phyloP scores from a whole-genome alignment of 2,888 invertebrate species.

The Drosophila aldrichi region DNA sequence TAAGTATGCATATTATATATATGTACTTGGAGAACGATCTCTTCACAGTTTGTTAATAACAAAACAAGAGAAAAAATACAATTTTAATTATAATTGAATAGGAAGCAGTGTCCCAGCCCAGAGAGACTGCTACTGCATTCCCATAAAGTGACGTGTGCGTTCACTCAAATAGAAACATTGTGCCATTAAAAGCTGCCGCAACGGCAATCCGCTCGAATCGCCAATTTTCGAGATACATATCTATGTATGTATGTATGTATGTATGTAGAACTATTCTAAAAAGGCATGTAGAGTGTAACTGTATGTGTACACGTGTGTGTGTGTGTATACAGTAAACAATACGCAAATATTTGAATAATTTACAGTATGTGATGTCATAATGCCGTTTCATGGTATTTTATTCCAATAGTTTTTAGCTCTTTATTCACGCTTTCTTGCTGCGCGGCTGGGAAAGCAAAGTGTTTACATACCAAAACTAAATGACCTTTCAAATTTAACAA shows the following conservation, averaged over 20 bases:
- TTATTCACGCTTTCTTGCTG: slow-evolving; percentile 58
- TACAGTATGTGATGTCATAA: slow-evolving; percentile 77
- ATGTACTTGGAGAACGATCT: not conserved
- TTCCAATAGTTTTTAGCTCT: slow-evolving; percentile 41
- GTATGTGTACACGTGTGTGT: slow-evolving; percentile 16
- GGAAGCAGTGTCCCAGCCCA: slow-evolving; percentile 12
- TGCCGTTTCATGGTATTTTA: slow-evolving; percentile 29
- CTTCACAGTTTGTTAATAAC: not conserved
- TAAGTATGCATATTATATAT: not conserved
- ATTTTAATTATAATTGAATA: slow-evolving; percentile 27
- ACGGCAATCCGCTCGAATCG: slow-evolving; percentile 44
- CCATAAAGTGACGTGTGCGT: slow-evolving; percentile 73
- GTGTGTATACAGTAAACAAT: slow-evolving; percentile 54
- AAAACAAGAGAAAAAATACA: not conserved
- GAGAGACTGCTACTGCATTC: slow-evolving; percentile 50
- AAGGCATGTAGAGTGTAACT: slow-evolving; percentile 46
- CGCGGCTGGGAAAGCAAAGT: slow-evolving; percentile 22
- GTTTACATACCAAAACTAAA: slow-evolving; percentile 25
- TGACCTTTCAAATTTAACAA: slow-evolving; percentile 19
- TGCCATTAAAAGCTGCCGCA: slow-evolving; percentile 51
- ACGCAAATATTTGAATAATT: slow-evolving; percentile 72
- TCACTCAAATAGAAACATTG: slow-evolving; percentile 74
- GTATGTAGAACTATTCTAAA: slow-evolving; percentile 37
- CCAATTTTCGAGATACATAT: slow-evolving; percentile 42
- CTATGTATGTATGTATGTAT: slow-evolving; percentile 18